Evolutionary conservation across 2,888 invertebrate genomes (phyloP).

Genomic region (Arrhopalites spinosus): DNA sequence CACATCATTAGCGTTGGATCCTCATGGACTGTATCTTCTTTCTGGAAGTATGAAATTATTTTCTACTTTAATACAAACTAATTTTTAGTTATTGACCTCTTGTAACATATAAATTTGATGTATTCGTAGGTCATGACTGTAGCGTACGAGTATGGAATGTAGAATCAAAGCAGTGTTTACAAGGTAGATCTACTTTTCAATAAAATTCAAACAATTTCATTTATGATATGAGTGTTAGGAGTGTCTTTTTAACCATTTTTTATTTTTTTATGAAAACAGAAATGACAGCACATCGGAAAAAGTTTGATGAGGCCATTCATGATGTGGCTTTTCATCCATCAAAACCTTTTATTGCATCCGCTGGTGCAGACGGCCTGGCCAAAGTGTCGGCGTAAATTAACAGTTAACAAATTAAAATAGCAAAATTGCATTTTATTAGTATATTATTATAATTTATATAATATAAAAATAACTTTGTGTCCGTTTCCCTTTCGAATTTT

Average conservation of each 20-base stretch:
- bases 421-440: not conserved
- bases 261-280: too few species aligned
- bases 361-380: constrained; percentile 98
- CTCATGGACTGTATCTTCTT: constrained; percentile 95
- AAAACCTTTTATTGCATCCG: constrained; percentile 97
- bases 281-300: constrained; percentile 98
- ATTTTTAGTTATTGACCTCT: not conserved
- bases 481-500: too few species aligned
- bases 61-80: not conserved
- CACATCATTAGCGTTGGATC: constrained; percentile 96
- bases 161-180: constrained; percentile 98
- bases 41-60: constrained; percentile 77
- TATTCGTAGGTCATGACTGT: constrained; percentile 84
- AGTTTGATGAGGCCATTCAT: constrained; percentile 97
- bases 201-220: too few species aligned
- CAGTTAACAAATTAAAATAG: not conserved
- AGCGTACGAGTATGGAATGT: constrained; percentile 99
- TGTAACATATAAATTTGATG: not conserved
- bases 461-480: too few species aligned
- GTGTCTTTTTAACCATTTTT: too few species aligned
- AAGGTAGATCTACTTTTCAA: too few species aligned
- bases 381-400: constrained; percentile 94
- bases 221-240: too few species aligned
- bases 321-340: constrained; percentile 99
- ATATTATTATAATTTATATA: not conserved